Evolutionary conservation across 2,113 vertebrate species (phyloP).

Genomic region (Nibea coibor): DNA sequence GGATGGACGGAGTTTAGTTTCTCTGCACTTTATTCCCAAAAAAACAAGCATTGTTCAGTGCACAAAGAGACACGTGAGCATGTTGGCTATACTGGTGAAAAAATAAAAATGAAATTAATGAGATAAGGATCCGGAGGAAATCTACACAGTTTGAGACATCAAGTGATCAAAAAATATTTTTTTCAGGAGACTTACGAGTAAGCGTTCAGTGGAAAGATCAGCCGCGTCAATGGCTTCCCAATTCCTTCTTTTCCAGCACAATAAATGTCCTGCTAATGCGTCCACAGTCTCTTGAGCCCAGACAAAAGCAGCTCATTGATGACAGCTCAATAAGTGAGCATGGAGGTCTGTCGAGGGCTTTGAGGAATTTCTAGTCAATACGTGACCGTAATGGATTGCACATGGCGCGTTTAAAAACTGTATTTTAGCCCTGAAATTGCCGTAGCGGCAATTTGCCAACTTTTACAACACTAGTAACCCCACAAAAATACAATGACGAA

Average conservation of each 20-base stretch:
- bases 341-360: conserved; percentile 60
- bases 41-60: neutral
- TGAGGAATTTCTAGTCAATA: conserved; percentile 66
- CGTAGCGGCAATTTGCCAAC: conserved; percentile 23
- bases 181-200: neutral
- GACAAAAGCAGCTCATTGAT: conserved; percentile 75
- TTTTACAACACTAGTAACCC: neutral
- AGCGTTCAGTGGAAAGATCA: conserved; percentile 5
- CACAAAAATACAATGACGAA: conserved; percentile 20
- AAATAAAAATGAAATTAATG: neutral
- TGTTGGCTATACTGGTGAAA: neutral
- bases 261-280: conserved; percentile 61
- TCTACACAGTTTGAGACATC: conserved; percentile 8
- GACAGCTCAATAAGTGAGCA: conserved; percentile 74
- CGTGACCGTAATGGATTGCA: conserved; percentile 47
- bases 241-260: conserved; percentile 45
- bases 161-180: conserved; percentile 4
- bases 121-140: conserved; percentile 3
- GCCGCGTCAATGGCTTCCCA: conserved; percentile 19
- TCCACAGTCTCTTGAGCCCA: conserved; percentile 54
- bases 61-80: conserved; percentile 1
- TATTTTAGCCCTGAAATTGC: conserved; percentile 27
- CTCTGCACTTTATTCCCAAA: neutral
- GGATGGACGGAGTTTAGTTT: neutral
- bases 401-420: conserved; percentile 49